Evolutionary conservation across 2,797 vertebrate species (phyloP).

Genomic region (Phalloptychus januarius): DNA sequence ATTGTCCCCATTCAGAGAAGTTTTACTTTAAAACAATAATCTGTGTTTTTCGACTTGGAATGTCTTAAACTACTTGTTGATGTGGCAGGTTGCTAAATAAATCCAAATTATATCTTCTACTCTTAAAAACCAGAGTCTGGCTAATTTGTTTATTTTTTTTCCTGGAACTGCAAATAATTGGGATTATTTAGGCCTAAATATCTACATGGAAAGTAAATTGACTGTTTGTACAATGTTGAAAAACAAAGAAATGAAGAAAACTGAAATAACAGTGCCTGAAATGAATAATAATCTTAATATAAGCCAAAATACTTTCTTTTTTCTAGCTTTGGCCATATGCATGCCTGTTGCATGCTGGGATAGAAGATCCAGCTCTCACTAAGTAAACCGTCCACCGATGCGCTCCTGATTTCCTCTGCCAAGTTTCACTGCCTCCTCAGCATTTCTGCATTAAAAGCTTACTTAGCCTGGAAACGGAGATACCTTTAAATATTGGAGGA

Average conservation of each 20-base stretch:
- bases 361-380: conserved; percentile 34
- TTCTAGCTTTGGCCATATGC: background rate
- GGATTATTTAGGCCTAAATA: background rate
- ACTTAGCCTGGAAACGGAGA: conserved; percentile 20
- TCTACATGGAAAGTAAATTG: background rate
- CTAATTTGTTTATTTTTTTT: background rate
- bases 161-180: background rate
- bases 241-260: background rate
- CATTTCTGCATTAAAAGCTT: conserved; percentile 22
- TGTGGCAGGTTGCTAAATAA: background rate
- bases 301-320: background rate
- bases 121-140: background rate
- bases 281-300: background rate
- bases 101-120: background rate
- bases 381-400: conserved; percentile 20
- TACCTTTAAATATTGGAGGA: background rate
- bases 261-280: background rate
- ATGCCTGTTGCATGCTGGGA: conserved; percentile 6
- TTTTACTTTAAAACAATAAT: background rate
- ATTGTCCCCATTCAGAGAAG: background rate
- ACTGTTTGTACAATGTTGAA: background rate
- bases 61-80: background rate
- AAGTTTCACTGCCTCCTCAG: conserved; percentile 38
- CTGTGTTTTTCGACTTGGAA: background rate
- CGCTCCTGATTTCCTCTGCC: conserved; percentile 48